Conservation (phyloP, 2,113 vertebrate species). For the Caranx melampygus region DNA sequence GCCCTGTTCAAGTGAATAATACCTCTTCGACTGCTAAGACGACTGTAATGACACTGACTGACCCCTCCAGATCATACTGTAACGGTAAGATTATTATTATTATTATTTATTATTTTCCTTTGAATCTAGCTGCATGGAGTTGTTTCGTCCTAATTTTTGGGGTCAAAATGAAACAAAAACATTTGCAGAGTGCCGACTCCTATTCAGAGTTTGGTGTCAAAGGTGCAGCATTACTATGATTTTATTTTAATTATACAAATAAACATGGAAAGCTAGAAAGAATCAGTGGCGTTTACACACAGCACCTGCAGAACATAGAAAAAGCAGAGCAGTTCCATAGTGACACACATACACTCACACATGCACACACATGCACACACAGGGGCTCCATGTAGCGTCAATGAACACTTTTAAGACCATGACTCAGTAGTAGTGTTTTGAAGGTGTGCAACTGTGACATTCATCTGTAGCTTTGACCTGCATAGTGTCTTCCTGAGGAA, state of each 20-base stretch:
- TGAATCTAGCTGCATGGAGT: background rate
- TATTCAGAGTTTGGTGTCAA: background rate
- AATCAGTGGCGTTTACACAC: background rate
- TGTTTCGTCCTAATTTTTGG: background rate
- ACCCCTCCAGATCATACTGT: background rate
- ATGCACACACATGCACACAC: background rate
- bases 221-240: background rate
- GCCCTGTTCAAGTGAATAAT: background rate
- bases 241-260: conserved; percentile 13
- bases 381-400: background rate
- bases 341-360: too few species aligned
- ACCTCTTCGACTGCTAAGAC: background rate
- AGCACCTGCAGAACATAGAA: background rate
- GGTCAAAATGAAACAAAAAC: background rate
- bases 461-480: background rate
- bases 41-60: background rate
- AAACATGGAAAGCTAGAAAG: background rate
- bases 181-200: background rate
- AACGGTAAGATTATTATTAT: conserved; percentile 9
- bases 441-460: background rate
- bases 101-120: background rate
- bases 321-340: background rate
- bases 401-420: background rate
- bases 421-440: background rate
- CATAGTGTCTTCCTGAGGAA: background rate